These are phyloP conservation scores for Germaria angustata DNA, from an alignment of 2,888 invertebrate genomes.

Conservation along the genomic window DNA sequence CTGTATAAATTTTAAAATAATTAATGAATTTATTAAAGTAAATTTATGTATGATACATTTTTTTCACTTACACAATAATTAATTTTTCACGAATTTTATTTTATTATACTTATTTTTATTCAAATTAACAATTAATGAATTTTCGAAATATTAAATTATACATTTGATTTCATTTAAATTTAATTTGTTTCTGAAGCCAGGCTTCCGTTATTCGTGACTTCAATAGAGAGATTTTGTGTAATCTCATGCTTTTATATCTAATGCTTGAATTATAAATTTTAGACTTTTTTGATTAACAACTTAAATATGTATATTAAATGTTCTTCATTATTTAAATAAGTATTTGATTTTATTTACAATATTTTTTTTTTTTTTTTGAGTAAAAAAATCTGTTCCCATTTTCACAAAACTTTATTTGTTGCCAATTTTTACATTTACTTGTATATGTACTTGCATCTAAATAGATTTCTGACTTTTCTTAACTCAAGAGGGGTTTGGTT, in stretches of 20 bases:
- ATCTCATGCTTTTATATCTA: neutral
- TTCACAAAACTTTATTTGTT: conserved; percentile 20
- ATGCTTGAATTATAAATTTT: conserved; percentile 11
- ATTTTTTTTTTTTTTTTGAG: neutral
- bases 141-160: conserved; percentile 33
- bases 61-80: conserved; percentile 6
- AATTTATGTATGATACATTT: conserved; percentile 36
- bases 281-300: neutral
- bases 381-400: conserved; percentile 52
- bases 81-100: neutral
- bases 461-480: neutral
- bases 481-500: neutral
- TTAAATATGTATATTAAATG: conserved; percentile 17
- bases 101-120: neutral
- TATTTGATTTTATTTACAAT: conserved; percentile 37
- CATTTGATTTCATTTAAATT: neutral
- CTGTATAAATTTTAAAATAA: conserved; percentile 25
- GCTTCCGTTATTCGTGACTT: conserved; percentile 3
- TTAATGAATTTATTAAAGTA: conserved; percentile 15
- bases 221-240: neutral
- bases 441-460: neutral
- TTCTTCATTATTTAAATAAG: neutral
- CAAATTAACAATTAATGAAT: conserved; percentile 26
- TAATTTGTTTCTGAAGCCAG: conserved; percentile 20
- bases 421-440: conserved; percentile 18